These are phyloP conservation scores for Drosophila kanapiae DNA, from an alignment of 1,140 invertebrate species.

Conservation along the genomic window DNA sequence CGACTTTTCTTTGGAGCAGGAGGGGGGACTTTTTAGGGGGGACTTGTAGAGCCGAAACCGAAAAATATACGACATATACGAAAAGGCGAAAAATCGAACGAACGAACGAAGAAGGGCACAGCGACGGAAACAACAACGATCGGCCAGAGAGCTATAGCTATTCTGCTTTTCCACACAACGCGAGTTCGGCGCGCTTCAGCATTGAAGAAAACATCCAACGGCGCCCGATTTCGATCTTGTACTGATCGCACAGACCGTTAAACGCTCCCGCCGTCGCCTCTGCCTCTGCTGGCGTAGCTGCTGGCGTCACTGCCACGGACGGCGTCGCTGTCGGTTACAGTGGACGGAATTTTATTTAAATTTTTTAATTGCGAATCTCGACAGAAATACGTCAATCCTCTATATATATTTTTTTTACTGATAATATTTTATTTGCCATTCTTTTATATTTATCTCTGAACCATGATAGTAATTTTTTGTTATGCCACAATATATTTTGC, in stretches of 20 bases:
- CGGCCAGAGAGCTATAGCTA: constrained; percentile 36
- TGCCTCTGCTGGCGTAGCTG: constrained; percentile 3
- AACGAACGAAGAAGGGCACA: constrained; percentile 22
- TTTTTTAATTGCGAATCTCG: not conserved
- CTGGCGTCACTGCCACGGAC: not conserved
- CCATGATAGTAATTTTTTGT: too few species aligned
- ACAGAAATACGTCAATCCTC: too few species aligned
- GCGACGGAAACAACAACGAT: constrained; percentile 42
- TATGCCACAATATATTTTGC: too few species aligned
- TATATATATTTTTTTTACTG: too few species aligned
- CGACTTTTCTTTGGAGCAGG: constrained; percentile 22
- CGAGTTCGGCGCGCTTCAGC: constrained; percentile 56
- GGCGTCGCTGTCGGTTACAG: not conserved
- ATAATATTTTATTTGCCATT: too few species aligned
- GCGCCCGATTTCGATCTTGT: constrained; percentile 69
- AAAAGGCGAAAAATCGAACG: constrained; percentile 15
- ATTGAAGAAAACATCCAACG: constrained; percentile 66
- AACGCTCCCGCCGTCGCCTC: constrained; percentile 34
- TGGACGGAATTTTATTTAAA: not conserved
- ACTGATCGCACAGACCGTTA: constrained; percentile 66
- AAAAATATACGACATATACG: constrained; percentile 10
- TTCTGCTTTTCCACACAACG: constrained; percentile 58
- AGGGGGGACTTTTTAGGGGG: not conserved
- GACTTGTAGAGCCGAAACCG: constrained; percentile 25
- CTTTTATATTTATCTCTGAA: too few species aligned